Percentiles rank a stretch among this genome's conserved stretches.
Conservation (phyloP, 2,888 invertebrate genomes). For the Brenthis hecate region DNA sequence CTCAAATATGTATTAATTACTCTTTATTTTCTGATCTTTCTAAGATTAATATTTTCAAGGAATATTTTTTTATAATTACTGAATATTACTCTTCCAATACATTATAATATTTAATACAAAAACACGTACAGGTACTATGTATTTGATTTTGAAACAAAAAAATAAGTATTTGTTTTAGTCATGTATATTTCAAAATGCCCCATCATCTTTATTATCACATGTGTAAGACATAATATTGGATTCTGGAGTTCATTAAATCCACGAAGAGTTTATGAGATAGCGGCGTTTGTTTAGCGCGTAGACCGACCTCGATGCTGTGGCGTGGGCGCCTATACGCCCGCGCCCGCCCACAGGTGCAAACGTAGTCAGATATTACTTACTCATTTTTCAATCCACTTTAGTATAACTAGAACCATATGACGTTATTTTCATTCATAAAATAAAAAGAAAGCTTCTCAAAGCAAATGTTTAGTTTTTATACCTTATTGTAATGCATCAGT, state of each 20-base stretch:
- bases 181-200: too few species aligned
- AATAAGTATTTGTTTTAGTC: too few species aligned
- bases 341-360: constrained; percentile 63
- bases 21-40: too few species aligned
- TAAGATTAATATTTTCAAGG: too few species aligned
- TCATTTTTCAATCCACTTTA: constrained; percentile 16
- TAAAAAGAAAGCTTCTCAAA: neutral
- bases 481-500: too few species aligned
- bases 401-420: constrained; percentile 14
- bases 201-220: too few species aligned
- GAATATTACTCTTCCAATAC: too few species aligned
- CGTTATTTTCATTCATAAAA: constrained; percentile 34
- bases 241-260: neutral
- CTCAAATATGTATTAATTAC: too few species aligned
- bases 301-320: constrained; percentile 54
- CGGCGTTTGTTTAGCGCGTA: constrained; percentile 22
- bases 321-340: constrained; percentile 67
- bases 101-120: too few species aligned
- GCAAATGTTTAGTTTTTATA: neutral
- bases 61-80: too few species aligned
- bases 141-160: too few species aligned
- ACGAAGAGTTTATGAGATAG: constrained; percentile 16
- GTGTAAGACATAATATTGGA: neutral
- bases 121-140: too few species aligned
- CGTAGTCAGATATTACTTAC: constrained; percentile 37